phyloP scores from a whole-genome alignment of 2,113 vertebrate genomes.

The Puntigrus tetrazona region DNA sequence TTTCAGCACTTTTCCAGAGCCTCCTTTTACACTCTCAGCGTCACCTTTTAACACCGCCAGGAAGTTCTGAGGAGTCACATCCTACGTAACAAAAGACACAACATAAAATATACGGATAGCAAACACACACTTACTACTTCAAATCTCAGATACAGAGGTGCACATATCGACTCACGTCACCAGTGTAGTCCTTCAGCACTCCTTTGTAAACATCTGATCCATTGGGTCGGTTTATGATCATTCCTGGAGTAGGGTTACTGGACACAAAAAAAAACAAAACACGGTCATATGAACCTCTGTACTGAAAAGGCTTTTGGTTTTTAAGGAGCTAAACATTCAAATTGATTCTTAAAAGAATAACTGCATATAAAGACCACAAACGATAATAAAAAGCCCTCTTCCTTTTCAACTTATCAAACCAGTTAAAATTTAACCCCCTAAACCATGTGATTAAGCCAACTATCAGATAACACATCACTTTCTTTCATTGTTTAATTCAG shows the following conservation, averaged over 20 bases:
- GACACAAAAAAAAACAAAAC: constrained; percentile 33
- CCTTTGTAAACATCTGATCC: constrained; percentile 92
- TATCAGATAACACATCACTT: neutral
- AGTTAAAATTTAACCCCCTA: neutral
- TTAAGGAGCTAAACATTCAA: neutral
- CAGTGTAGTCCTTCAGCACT: constrained; percentile 87
- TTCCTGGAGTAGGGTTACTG: constrained; percentile 92
- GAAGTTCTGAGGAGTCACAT: constrained; percentile 91
- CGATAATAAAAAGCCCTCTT: neutral
- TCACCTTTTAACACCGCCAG: constrained; percentile 91
- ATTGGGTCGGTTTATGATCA: constrained; percentile 91
- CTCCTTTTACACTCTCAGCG: constrained; percentile 77
- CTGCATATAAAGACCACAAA: neutral
- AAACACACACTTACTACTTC: neutral
- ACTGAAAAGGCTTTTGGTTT: neutral
- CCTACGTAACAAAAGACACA: constrained; percentile 68
- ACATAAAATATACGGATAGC: too few species aligned
- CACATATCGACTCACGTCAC: constrained; percentile 74
- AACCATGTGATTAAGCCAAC: neutral
- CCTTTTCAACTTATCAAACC: neutral
- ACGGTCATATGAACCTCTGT: constrained; percentile 42
- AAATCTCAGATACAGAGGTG: neutral
- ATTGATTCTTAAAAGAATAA: neutral
- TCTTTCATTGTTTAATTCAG: neutral
- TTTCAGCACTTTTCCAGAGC: constrained; percentile 91